Percentiles rank a stretch among this genome's conserved stretches.
Conservation (phyloP, 2,113 vertebrate species). For the Myodes glareolus region DNA sequence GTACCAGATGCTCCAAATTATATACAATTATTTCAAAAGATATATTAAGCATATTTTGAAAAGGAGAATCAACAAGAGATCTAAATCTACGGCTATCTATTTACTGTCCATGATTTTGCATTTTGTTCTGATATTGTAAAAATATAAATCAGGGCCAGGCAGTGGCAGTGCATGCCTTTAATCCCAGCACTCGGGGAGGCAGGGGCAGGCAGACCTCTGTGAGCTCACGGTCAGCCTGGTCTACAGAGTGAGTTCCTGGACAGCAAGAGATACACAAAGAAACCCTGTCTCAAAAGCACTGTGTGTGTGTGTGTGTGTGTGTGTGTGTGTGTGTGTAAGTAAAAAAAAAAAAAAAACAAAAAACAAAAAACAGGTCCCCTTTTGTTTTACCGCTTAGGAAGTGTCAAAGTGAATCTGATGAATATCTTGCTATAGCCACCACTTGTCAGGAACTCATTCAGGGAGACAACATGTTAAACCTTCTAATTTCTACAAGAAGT, state of each 20-base stretch:
- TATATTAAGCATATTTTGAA: not conserved
- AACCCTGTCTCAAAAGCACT: no score
- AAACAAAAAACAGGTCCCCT: no score
- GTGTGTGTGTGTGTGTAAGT: no score
- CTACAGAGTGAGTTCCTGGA: no score
- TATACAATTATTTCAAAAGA: no score
- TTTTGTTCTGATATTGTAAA: not conserved
- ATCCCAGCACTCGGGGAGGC: no score
- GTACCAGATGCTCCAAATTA: not conserved
- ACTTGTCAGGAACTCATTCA: not conserved
- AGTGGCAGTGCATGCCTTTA: no score
- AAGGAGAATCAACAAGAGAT: not conserved
- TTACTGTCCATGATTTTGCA: not conserved
- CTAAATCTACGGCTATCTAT: not conserved
- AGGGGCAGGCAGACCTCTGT: no score
- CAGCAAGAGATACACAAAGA: no score
- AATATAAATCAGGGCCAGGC: not conserved
- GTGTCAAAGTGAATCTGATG: not conserved
- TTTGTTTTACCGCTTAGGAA: not conserved
- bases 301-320: no score
- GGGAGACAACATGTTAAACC: not conserved
- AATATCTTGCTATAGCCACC: not conserved
- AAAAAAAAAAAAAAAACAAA: no score
- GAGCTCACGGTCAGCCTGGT: no score
- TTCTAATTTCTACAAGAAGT: not conserved